These are phyloP conservation scores for Desmodus rotundus DNA, from an alignment of 2,113 vertebrate species.

Conservation along the genomic window DNA sequence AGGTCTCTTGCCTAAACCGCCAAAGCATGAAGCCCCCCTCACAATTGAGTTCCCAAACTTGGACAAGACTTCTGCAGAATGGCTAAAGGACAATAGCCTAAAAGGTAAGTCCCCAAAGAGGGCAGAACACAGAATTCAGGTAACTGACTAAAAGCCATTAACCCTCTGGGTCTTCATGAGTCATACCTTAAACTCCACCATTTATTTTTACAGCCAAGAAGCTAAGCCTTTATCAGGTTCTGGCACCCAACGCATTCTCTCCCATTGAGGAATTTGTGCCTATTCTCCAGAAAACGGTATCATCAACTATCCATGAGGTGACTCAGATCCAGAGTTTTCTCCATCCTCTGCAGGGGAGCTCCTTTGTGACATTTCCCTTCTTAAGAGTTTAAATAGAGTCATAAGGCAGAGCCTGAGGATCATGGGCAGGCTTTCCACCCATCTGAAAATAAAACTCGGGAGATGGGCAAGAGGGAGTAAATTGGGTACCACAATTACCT, in stretches of 20 bases:
- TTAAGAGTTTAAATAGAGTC: neutral
- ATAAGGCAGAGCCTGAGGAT: neutral
- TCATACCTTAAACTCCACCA: neutral
- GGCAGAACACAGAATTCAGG: neutral
- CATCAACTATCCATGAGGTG: slow-evolving; percentile 84
- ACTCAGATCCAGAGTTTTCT: neutral
- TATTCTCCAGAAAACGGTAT: slow-evolving; percentile 84
- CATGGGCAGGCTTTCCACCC: neutral
- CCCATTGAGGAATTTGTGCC: slow-evolving; percentile 84
- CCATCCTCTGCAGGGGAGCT: neutral
- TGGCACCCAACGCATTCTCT: slow-evolving; percentile 84
- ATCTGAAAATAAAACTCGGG: neutral
- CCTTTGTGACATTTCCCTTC: neutral
- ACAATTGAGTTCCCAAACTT: slow-evolving; percentile 76
- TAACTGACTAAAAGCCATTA: neutral
- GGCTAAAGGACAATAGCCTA: slow-evolving; percentile 84
- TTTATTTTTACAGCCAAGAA: slow-evolving; percentile 81
- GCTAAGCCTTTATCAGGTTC: slow-evolving; percentile 85
- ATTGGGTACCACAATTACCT: fast-evolving
- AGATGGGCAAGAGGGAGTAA: neutral
- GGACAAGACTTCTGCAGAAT: slow-evolving; percentile 82
- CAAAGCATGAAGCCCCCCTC: slow-evolving; percentile 75
- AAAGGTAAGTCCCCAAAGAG: slow-evolving; percentile 79
- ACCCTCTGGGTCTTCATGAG: neutral
- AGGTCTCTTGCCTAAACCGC: slow-evolving; percentile 66